Evolutionary conservation across 2,113 vertebrate genomes (phyloP), one percentile per base, ranked within the genome.

Genomic region (Nymphicus hollandicus): DNA sequence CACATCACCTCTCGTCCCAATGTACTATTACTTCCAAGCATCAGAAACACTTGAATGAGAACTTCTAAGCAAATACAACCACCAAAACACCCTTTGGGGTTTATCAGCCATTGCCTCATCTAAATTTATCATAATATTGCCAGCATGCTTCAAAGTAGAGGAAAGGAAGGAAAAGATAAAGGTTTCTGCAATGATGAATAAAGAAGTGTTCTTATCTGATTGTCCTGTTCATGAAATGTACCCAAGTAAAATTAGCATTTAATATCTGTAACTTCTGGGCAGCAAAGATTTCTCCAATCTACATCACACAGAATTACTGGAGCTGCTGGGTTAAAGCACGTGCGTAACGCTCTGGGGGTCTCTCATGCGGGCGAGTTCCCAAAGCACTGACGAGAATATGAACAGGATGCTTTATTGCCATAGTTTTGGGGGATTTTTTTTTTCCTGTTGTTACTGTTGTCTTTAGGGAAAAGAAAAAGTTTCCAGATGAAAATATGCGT

Each of bases 401-500:
- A 72, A 65, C 3, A 7, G n/a, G 66, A 80, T 47, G 37, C 39
- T 85, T 87, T 79, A 79, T 8, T 89, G 66, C 27, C 56, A 46
- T 23, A 63, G 55, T 24, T 35, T 35, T 35, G 20, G 55, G 5
- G 1, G 28, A 55, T 46, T 68, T 46, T 49, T 18, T 43, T 46
- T 39, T 35, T 14, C 9, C 20, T 1, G 2, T 63, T 94, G 49
- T 74, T 83, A 53, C 16, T 88, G 72, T 81, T 91, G 79, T 90
- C 66, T 72, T 46, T 22, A 10, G 27, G 4, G 13, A 2, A 2
- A 7, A 31, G 22, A 39, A 29, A 52, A 81, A 53, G 35, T 65
- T 93, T 93, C 88, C 90, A 93, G 79, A 81, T 83, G 85, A 94
- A 91, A 94, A 95, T 90, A 90, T 49, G 60, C 14, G 2, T 83